A percentile compares a stretch with the other conserved stretches of the same genome.
These are phyloP conservation scores for Ceratina japonica DNA, from an alignment of 1,140 invertebrate genomes.

Conservation along the genomic window DNA sequence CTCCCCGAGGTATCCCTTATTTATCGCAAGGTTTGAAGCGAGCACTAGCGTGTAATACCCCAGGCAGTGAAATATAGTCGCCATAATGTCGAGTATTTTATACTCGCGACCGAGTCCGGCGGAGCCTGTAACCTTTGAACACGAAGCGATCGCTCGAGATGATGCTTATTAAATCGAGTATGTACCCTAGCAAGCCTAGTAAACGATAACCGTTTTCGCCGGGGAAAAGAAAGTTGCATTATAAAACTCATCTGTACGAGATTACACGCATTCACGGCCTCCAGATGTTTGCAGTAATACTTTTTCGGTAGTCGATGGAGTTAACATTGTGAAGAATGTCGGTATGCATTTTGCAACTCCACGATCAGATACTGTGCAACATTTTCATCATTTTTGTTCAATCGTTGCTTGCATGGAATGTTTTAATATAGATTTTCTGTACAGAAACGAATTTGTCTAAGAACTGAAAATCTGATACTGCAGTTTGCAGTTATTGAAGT, in stretches of 20 bases:
- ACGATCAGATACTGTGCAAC: too few species aligned
- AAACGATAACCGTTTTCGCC: constrained; percentile 8
- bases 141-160: constrained; percentile 20
- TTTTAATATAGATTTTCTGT: too few species aligned
- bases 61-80: constrained; percentile 55
- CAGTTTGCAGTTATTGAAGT: constrained; percentile 16
- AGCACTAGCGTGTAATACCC: constrained; percentile 50
- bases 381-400: too few species aligned
- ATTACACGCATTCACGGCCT: constrained; percentile 11
- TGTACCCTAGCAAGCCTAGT: background rate
- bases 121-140: constrained; percentile 45
- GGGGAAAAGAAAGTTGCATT: background rate
- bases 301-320: too few species aligned
- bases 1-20: constrained; percentile 45
- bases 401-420: too few species aligned
- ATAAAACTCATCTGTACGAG: background rate
- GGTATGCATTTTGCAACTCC: too few species aligned
- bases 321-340: too few species aligned
- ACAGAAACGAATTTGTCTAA: too few species aligned
- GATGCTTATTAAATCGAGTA: constrained; percentile 49
- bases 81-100: constrained; percentile 61
- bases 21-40: constrained; percentile 50
- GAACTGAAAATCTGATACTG: too few species aligned
- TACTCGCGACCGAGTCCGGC: constrained; percentile 41
- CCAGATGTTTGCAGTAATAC: constrained; percentile 1